Percentiles rank a stretch among this genome's conserved stretches.
Conservation (phyloP, 2,888 invertebrate species). For the Alcis repandata region DNA sequence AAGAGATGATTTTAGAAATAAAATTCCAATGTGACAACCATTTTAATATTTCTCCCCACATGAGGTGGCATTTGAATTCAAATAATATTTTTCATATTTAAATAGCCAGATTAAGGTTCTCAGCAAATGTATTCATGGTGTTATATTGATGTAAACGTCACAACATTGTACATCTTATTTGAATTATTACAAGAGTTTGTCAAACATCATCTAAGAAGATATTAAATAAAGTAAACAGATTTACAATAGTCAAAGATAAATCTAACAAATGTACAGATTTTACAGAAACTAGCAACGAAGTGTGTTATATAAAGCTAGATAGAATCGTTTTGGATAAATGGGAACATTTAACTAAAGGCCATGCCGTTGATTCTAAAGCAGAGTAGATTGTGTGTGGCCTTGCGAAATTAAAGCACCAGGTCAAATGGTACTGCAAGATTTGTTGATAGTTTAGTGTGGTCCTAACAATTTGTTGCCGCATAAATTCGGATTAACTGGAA, state of each 20-base stretch:
- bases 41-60: constrained; percentile 47
- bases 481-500: constrained; percentile 29
- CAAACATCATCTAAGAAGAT: constrained; percentile 29
- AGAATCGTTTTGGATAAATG: constrained; percentile 35
- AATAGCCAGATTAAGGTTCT: constrained; percentile 40
- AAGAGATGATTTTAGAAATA: constrained; percentile 36
- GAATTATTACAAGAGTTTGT: constrained; percentile 43
- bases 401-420: constrained; percentile 36
- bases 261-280: constrained; percentile 32
- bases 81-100: constrained; percentile 48
- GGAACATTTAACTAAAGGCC: constrained; percentile 33
- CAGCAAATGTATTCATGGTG: constrained; percentile 39
- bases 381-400: constrained; percentile 40
- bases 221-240: constrained; percentile 32
- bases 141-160: constrained; percentile 42
- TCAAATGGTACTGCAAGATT: constrained; percentile 23
- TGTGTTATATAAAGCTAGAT: constrained; percentile 36
- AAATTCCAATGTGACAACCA: constrained; percentile 47
- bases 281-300: constrained; percentile 15
- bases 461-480: constrained; percentile 25
- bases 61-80: constrained; percentile 46
- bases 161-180: constrained; percentile 40
- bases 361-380: constrained; percentile 25
- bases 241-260: constrained; percentile 28
- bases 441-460: constrained; percentile 18